phyloP scores from a whole-genome alignment of 2,888 invertebrate genomes.

The Leptinotarsa peninsularis region DNA sequence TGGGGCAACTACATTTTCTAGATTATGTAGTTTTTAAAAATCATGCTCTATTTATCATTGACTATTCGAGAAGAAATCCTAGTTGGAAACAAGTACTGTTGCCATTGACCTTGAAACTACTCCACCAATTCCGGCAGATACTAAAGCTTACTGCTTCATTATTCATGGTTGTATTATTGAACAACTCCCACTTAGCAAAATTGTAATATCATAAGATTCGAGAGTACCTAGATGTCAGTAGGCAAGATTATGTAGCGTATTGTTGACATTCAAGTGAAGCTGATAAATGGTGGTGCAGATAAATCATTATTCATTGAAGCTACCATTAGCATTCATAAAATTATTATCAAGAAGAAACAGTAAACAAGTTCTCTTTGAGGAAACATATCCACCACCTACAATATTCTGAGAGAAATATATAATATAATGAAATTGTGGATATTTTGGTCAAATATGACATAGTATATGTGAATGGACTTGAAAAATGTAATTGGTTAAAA shows the following conservation, averaged over 20 bases:
- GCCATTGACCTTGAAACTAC: neutral
- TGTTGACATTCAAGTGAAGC: neutral
- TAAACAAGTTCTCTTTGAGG: neutral
- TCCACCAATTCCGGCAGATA: neutral
- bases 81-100: neutral
- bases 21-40: neutral
- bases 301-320: slow-evolving; percentile 4
- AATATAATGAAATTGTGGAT: neutral
- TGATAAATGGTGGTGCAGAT: neutral
- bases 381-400: neutral
- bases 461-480: neutral
- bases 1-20: neutral
- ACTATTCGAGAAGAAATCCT: neutral
- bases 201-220: neutral
- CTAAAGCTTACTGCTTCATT: neutral
- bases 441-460: neutral
- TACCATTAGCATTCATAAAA: neutral
- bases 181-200: neutral
- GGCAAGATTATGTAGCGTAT: neutral
- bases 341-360: slow-evolving; percentile 1
- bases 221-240: neutral
- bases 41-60: neutral
- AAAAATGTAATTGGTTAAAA: neutral
- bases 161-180: neutral
- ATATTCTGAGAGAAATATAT: neutral